These are phyloP conservation scores for Mobula birostris DNA, from an alignment of 2,113 vertebrate genomes.

Conservation along the genomic window DNA sequence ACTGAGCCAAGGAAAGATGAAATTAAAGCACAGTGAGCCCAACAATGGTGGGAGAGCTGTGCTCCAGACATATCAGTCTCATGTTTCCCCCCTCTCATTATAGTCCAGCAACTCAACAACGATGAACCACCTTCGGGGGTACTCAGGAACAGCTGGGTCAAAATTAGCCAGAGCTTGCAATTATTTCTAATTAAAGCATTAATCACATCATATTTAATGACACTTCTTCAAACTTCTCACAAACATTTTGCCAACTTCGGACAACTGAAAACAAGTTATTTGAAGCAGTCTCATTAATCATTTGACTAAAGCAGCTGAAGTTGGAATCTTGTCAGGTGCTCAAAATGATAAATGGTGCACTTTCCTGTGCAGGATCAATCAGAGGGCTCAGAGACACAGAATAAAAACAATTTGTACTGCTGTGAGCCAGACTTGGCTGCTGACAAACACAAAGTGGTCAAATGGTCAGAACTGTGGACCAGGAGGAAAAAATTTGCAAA, in stretches of 20 bases:
- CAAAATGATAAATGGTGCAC: conserved; percentile 16
- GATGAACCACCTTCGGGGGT: background rate
- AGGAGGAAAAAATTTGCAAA: background rate
- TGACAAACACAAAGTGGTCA: background rate
- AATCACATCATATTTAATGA: background rate
- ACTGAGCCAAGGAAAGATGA: background rate
- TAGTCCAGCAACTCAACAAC: background rate
- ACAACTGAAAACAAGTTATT: conserved; percentile 29
- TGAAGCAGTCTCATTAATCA: conserved; percentile 1
- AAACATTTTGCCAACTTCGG: conserved; percentile 31
- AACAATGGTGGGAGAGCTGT: background rate
- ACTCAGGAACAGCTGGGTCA: background rate
- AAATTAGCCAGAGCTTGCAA: background rate
- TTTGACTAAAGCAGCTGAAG: background rate
- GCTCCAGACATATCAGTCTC: background rate
- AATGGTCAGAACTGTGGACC: background rate
- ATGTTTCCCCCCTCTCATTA: background rate
- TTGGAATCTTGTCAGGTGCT: background rate
- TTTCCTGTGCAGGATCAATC: conserved; percentile 1
- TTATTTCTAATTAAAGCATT: conserved; percentile 17
- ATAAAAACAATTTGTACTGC: background rate
- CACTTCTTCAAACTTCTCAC: conserved; percentile 12
- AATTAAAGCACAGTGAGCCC: background rate
- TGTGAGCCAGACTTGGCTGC: background rate
- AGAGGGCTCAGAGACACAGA: background rate